Evolutionary conservation across 2,797 vertebrate genomes (phyloP), one percentile per base, ranked within the genome.

Genomic region (Ctenopoma multispine): DNA sequence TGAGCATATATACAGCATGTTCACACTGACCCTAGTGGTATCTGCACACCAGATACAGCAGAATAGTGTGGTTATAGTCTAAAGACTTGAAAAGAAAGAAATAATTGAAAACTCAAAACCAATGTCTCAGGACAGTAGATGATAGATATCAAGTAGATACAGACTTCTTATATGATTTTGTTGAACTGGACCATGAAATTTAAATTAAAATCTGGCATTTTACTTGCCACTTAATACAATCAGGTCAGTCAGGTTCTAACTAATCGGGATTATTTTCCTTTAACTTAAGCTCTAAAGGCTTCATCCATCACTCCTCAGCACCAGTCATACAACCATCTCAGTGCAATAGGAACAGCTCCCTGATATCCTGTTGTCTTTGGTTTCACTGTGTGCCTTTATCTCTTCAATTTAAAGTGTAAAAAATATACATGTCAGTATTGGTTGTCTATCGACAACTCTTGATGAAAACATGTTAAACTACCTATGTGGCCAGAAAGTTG

Each of bases 401-500:
- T 27, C 63, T 75, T 47, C 24, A 20, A 69, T 69, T 54, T 54
- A 41, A 73, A 63, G 0, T 72, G 23, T 50, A 41, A 36, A 56
- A 46, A 56, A 31, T 34, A 55, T 9, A 58, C 24, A 51, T 24
- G 60, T 75, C 58, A 74, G 36, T 55, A 63, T 67, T 48, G 44
- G 44, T 46, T 46, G 44, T 46, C 20, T 46, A 48, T 21, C 68
- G 66, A 63, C 50, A 63, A 65, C n/a, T 72, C 27, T 69, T 46
- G 59, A 36, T 43, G 71, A 41, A 54, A 23, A 75, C 60, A 69
- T 55, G 15, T 74, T 54, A 66, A 84, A 85, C 86, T 78, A 84
- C 82, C 77, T 84, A 76, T 44, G 43, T 55, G 75, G 71, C 64
- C n/a, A 2, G 3, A 13, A 63, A 23, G 51, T 56, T 68, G 73